Evolutionary conservation across 2,888 invertebrate species (phyloP).

Genomic region (Hartigia nigra): DNA sequence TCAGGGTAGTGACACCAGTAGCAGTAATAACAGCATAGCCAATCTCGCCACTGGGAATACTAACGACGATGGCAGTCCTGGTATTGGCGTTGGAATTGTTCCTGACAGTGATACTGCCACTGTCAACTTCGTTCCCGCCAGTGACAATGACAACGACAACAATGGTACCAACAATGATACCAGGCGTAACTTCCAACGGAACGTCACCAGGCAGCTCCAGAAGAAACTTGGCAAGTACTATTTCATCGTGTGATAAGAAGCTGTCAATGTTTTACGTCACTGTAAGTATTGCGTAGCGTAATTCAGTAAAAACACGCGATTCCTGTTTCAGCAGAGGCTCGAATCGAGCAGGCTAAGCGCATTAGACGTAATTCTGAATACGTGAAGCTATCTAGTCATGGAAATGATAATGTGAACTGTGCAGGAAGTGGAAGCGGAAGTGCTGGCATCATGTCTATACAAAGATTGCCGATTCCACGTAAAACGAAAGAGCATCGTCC

Average conservation of each 20-base stretch:
- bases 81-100: not conserved
- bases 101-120: not conserved
- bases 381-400: slow-evolving; percentile 58
- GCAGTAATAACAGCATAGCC: slow-evolving; percentile 44
- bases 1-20: slow-evolving; percentile 63
- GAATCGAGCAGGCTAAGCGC: slow-evolving; percentile 65
- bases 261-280: not conserved
- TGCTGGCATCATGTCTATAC: slow-evolving; percentile 59
- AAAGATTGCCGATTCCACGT: slow-evolving; percentile 62
- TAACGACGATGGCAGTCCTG: not conserved
- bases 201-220: slow-evolving; percentile 62
- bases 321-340: slow-evolving; percentile 50
- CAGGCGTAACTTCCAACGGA: slow-evolving; percentile 49
- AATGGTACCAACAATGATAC: slow-evolving; percentile 35
- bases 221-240: slow-evolving; percentile 60
- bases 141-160: slow-evolving; percentile 62
- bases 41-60: not conserved
- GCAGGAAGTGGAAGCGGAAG: slow-evolving; percentile 34
- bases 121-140: slow-evolving; percentile 24
- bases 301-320: slow-evolving; percentile 2
- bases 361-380: slow-evolving; percentile 63
- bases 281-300: not conserved
- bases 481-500: slow-evolving; percentile 66
- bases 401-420: slow-evolving; percentile 43
- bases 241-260: not conserved